A percentile compares a stretch with the other conserved stretches of the same genome.
These are phyloP conservation scores for Columba janthina DNA, from an alignment of 2,113 vertebrate species.

Conservation along the genomic window DNA sequence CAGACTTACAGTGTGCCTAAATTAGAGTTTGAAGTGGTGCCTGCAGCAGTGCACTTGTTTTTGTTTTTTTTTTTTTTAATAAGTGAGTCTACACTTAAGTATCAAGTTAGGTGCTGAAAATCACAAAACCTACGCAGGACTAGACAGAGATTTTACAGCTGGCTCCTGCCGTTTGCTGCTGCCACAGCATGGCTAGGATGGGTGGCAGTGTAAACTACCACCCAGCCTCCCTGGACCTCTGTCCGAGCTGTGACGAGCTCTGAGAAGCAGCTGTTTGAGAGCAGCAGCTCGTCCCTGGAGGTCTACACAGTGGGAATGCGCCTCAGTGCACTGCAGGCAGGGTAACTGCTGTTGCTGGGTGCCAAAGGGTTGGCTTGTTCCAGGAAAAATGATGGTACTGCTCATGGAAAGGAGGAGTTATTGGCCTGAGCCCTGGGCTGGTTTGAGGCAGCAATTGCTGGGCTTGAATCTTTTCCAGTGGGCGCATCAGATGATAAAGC, in stretches of 20 bases:
- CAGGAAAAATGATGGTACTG: background rate
- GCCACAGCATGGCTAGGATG: background rate
- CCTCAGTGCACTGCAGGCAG: fast-evolving
- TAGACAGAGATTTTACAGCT: fast-evolving
- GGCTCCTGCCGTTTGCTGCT: background rate
- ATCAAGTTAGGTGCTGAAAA: background rate
- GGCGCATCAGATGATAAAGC: background rate
- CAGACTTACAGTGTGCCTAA: background rate
- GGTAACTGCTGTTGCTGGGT: background rate
- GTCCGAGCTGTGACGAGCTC: background rate
- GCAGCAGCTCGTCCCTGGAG: background rate
- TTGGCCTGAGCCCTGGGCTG: background rate
- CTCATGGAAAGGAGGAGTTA: background rate
- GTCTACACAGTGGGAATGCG: fast-evolving
- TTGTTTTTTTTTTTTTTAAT: background rate
- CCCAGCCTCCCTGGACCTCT: background rate
- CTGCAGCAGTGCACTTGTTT: background rate
- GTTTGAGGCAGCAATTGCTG: background rate
- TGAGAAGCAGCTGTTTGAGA: background rate
- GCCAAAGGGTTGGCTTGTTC: background rate
- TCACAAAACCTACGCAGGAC: background rate
- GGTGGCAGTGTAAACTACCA: background rate
- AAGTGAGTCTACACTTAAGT: background rate
- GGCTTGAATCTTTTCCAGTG: background rate
- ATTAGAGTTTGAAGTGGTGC: background rate